phyloP scores from a whole-genome alignment of 2,113 vertebrate genomes.

The Menidia beryllina region DNA sequence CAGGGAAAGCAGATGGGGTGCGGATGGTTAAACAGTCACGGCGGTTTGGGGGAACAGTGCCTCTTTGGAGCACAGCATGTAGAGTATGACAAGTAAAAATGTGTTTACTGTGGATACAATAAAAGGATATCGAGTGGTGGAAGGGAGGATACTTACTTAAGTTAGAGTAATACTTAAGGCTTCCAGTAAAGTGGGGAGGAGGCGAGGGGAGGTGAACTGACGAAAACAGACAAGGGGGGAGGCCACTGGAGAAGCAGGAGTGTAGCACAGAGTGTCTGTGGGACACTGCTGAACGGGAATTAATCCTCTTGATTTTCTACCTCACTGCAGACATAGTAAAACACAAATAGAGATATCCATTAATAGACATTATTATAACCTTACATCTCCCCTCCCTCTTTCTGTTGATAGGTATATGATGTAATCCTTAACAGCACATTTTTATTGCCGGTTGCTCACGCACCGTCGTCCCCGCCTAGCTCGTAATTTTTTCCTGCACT shows the following conservation, averaged over 20 bases:
- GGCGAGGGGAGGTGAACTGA: not conserved
- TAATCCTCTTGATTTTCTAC: slow-evolving; percentile 35
- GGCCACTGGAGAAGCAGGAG: slow-evolving; percentile 10
- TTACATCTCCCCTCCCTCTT: slow-evolving; percentile 40
- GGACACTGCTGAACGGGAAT: slow-evolving; percentile 32
- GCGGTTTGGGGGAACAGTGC: slow-evolving; percentile 54
- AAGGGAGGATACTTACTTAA: slow-evolving; percentile 17
- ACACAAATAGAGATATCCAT: slow-evolving; percentile 43
- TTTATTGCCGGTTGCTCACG: slow-evolving; percentile 38
- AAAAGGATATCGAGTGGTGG: slow-evolving; percentile 13
- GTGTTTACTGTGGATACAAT: slow-evolving; percentile 6
- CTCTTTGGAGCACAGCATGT: slow-evolving; percentile 55
- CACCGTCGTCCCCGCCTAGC: slow-evolving; percentile 21
- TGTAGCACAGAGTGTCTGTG: slow-evolving; percentile 39
- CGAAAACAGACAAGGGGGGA: not conserved
- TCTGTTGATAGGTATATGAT: slow-evolving; percentile 11
- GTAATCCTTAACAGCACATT: slow-evolving; percentile 33
- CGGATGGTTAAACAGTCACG: slow-evolving; percentile 66
- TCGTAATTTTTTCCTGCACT: slow-evolving; percentile 49
- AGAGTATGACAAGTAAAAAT: slow-evolving; percentile 34
- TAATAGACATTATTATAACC: slow-evolving; percentile 55
- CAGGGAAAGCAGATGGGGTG: slow-evolving; percentile 34
- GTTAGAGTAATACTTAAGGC: not conserved
- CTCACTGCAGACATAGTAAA: slow-evolving; percentile 52
- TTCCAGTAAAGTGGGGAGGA: not conserved